A percentile compares a stretch with the other conserved stretches of the same genome.
Evolutionary conservation across 2,113 vertebrate species (phyloP).

Genomic region (Xenotilapia leptura): DNA sequence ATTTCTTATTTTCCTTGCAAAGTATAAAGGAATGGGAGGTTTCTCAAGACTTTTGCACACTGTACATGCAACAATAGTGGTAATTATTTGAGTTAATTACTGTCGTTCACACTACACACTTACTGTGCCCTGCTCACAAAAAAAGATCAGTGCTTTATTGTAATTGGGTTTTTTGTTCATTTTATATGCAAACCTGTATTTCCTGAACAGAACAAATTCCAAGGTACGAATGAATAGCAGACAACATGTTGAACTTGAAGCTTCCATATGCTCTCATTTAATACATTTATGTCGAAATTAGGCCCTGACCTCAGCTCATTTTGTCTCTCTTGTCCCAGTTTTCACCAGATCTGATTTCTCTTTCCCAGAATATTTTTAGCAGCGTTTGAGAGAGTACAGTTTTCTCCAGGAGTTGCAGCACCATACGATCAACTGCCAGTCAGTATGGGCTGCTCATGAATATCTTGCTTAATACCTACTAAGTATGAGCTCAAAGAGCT

Average conservation of each 20-base stretch:
- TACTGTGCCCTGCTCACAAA: neutral
- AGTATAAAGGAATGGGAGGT: neutral
- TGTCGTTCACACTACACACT: neutral
- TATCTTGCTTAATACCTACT: neutral
- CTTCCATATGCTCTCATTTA: neutral
- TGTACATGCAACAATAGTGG: neutral
- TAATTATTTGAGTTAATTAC: neutral
- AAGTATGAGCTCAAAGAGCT: neutral
- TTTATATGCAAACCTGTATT: neutral
- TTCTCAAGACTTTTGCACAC: neutral
- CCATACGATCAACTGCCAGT: neutral
- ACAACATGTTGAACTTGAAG: neutral
- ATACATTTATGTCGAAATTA: neutral
- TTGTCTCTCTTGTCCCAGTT: neutral
- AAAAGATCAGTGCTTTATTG: neutral
- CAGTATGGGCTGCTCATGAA: neutral
- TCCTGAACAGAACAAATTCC: neutral
- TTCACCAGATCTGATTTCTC: neutral
- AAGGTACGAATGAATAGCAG: neutral
- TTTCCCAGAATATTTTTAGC: neutral
- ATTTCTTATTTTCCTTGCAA: neutral
- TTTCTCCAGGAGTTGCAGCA: neutral
- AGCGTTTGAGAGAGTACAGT: neutral
- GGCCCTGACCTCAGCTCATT: neutral
- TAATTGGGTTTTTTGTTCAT: accelerated